Evolutionary conservation across 2,113 vertebrate species (phyloP).

Genomic region (Strigops habroptila): DNA sequence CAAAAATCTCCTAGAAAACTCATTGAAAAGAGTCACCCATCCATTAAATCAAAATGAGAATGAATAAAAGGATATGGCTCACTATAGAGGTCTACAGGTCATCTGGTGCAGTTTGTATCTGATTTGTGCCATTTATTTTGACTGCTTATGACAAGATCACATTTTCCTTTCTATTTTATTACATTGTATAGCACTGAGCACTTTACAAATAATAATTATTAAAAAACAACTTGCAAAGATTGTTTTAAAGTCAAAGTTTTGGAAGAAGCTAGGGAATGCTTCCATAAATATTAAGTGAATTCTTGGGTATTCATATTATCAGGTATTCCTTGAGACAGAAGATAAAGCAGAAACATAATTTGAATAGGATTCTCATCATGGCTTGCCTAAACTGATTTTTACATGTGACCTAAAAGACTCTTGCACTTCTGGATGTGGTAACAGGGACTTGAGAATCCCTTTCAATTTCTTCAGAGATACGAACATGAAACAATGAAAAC

Average conservation of each 20-base stretch:
- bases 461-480: background rate
- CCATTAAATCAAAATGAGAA: background rate
- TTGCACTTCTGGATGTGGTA: background rate
- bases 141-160: background rate
- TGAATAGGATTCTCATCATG: rapidly evolving
- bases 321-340: background rate
- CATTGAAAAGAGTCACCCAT: background rate
- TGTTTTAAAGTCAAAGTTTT: background rate
- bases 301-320: background rate
- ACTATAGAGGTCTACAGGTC: background rate
- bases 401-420: background rate
- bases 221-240: background rate
- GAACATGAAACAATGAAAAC: background rate
- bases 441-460: background rate
- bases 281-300: background rate
- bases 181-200: background rate
- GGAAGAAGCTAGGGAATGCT: background rate
- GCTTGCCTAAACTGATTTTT: background rate
- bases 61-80: background rate
- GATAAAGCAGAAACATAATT: background rate
- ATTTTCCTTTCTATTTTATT: background rate
- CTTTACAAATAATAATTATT: background rate
- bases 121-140: background rate
- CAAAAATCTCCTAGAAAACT: background rate
- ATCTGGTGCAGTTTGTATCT: background rate